Conservation (phyloP, 2,797 vertebrate species). For the Poecilia wingei region DNA sequence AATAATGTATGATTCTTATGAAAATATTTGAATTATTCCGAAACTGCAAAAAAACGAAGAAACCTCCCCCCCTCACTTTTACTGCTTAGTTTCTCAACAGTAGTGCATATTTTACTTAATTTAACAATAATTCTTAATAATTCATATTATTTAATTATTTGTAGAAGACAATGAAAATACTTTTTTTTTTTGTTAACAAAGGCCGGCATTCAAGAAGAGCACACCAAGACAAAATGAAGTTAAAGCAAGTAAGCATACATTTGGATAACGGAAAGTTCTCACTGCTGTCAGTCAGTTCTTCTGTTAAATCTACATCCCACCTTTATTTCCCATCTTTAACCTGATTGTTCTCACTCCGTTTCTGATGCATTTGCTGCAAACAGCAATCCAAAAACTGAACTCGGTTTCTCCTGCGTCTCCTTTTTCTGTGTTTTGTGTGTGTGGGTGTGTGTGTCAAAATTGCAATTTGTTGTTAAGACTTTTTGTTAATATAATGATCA, state of each 20-base stretch:
- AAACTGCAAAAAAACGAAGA: background rate
- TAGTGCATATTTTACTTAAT: background rate
- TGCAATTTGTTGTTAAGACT: background rate
- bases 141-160: background rate
- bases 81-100: background rate
- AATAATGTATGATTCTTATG: background rate
- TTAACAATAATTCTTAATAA: background rate
- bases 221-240: conserved; percentile 18
- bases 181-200: too few species aligned
- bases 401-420: background rate
- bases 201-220: background rate
- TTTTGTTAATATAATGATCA: conserved; percentile 11
- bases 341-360: background rate
- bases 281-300: conserved; percentile 24
- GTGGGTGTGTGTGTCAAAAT: conserved; percentile 7
- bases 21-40: background rate
- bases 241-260: conserved; percentile 19
- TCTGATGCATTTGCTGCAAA: conserved; percentile 54
- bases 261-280: conserved; percentile 23
- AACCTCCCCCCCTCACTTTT: background rate
- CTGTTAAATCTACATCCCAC: conserved; percentile 21
- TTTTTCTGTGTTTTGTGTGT: background rate
- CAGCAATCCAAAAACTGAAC: conserved; percentile 14
- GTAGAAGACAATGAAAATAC: background rate
- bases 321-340: conserved; percentile 14